Conservation (phyloP, 2,797 vertebrate genomes). For the Acanthurus lineatus region DNA sequence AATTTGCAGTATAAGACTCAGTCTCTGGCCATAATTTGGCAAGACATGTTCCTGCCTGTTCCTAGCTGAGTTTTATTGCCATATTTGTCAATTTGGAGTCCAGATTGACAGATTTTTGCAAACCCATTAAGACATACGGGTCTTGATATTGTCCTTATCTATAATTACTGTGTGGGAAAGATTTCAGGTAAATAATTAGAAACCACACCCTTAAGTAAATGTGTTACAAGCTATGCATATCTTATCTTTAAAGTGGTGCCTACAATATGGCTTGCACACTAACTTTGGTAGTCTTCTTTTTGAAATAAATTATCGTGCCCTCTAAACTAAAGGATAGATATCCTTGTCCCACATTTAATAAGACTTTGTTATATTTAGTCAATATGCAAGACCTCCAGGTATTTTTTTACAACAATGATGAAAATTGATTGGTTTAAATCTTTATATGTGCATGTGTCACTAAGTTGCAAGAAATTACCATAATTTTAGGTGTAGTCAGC, state of each 20-base stretch:
- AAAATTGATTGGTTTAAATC: not conserved
- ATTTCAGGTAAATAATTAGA: constrained; percentile 7
- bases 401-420: not conserved
- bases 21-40: not conserved
- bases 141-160: constrained; percentile 23
- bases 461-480: not conserved
- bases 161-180: constrained; percentile 7
- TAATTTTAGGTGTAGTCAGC: not conserved
- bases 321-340: constrained; percentile 1
- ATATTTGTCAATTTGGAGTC: constrained; percentile 5
- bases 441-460: not conserved
- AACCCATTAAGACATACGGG: not conserved
- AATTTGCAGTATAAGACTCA: not conserved
- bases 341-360: not conserved
- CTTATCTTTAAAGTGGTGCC: constrained; percentile 32
- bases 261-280: not conserved
- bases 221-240: constrained; percentile 1
- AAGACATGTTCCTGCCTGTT: too few species aligned
- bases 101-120: constrained; percentile 8
- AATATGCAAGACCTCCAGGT: not conserved
- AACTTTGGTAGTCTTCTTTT: not conserved
- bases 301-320: not conserved
- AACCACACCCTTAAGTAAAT: constrained; percentile 36
- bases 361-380: not conserved
- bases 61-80: not conserved